Percentiles rank a stretch among this genome's conserved stretches.
phyloP scores from a whole-genome alignment of 2,113 vertebrate genomes.

The Arenaria interpres region DNA sequence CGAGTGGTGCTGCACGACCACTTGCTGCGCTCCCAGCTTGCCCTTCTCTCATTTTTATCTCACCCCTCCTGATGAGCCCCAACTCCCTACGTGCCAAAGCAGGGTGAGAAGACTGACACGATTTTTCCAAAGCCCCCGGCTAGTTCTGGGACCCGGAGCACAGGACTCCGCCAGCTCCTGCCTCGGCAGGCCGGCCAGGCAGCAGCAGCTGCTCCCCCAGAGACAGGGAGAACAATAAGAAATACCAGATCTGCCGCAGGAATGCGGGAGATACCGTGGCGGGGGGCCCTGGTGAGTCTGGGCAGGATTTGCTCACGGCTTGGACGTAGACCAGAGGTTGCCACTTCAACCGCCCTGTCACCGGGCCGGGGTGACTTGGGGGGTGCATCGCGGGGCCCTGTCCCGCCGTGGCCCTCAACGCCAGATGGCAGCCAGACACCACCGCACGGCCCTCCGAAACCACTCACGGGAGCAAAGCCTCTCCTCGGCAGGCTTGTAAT shows the following conservation, averaged over 20 bases:
- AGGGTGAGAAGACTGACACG: not conserved
- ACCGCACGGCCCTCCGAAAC: not conserved
- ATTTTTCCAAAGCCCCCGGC: constrained; percentile 56
- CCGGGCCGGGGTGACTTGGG: not conserved
- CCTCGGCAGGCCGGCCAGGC: not conserved
- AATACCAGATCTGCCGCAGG: constrained; percentile 57
- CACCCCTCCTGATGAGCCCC: not conserved
- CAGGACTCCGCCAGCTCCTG: constrained; percentile 10
- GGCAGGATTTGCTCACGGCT: not conserved
- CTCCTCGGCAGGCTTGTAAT: not conserved
- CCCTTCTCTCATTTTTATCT: not conserved
- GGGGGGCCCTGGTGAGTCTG: not conserved
- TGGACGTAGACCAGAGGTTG: not conserved
- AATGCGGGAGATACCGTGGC: constrained; percentile 49
- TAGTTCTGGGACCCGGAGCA: not conserved
- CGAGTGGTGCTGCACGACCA: accelerated
- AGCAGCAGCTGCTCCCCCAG: constrained; percentile 36
- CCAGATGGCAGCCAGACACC: constrained; percentile 60
- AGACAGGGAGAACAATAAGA: constrained; percentile 46
- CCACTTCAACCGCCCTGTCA: not conserved
- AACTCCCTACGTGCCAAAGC: not conserved
- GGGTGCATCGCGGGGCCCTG: not conserved
- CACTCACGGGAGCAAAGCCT: not conserved
- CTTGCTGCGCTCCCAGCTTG: not conserved
- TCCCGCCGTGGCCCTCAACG: not conserved